phyloP scores from a whole-genome alignment of 2,113 vertebrate species.

The Taurulus bubalis region DNA sequence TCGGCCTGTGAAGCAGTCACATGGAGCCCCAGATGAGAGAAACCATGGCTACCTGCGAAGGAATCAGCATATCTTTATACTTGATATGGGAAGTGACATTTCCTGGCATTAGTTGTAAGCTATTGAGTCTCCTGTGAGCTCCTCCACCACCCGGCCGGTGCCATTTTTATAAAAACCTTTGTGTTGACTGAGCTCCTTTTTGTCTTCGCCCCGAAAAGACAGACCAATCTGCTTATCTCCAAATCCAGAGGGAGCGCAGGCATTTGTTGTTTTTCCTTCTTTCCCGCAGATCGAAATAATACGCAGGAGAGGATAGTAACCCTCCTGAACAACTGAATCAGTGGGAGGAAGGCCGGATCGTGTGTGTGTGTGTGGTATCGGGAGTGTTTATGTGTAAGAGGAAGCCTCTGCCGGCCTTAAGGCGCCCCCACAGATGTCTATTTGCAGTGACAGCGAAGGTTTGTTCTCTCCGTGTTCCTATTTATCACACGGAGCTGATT shows the following conservation, averaged over 20 bases:
- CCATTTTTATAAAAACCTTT: constrained; percentile 74
- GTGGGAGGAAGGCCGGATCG: constrained; percentile 58
- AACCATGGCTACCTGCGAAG: constrained; percentile 46
- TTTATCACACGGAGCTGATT: constrained; percentile 77
- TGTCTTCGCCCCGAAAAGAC: constrained; percentile 69
- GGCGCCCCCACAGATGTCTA: constrained; percentile 73
- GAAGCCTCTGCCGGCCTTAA: constrained; percentile 66
- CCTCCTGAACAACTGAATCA: constrained; percentile 66
- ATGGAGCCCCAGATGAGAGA: constrained; percentile 40
- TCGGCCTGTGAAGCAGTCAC: constrained; percentile 26
- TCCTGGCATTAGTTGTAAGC: constrained; percentile 65
- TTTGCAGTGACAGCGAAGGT: constrained; percentile 74
- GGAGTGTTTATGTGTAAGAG: constrained; percentile 58
- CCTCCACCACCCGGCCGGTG: constrained; percentile 43
- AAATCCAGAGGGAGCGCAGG: constrained; percentile 75
- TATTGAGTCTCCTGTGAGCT: constrained; percentile 49
- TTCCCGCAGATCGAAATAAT: constrained; percentile 72
- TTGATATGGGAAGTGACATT: constrained; percentile 75
- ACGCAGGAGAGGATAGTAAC: constrained; percentile 71
- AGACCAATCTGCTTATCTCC: constrained; percentile 81
- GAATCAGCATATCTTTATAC: constrained; percentile 71
- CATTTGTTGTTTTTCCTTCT: constrained; percentile 56
- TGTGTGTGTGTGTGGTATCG: constrained; percentile 30
- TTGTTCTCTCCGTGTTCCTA: constrained; percentile 70
- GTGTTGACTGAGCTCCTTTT: constrained; percentile 69